Percentiles rank a stretch among this genome's conserved stretches.
Evolutionary conservation across 2,888 invertebrate genomes (phyloP).

Genomic region (Diloba caeruleocephala): DNA sequence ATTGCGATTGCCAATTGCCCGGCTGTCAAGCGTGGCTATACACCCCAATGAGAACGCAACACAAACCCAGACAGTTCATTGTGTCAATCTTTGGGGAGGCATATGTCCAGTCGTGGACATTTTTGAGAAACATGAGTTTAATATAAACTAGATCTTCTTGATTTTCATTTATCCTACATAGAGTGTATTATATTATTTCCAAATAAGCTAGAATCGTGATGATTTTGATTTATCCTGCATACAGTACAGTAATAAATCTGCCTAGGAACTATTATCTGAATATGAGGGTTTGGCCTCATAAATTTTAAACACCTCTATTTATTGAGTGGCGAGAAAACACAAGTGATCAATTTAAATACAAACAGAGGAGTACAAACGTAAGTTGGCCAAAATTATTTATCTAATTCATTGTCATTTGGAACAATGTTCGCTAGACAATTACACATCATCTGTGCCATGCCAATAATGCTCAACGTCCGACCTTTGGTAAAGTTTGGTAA

Average conservation of each 20-base stretch:
- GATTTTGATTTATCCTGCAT: slow-evolving; percentile 1
- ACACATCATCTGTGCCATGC: not conserved
- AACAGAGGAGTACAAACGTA: not conserved
- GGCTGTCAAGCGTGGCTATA: too few species aligned
- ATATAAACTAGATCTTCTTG: not conserved
- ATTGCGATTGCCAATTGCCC: too few species aligned
- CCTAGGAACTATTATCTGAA: not conserved
- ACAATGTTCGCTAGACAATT: not conserved
- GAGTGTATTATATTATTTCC: too few species aligned
- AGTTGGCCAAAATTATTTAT: not conserved
- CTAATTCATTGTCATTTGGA: not conserved
- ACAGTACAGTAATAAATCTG: slow-evolving; percentile 1
- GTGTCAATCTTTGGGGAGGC: too few species aligned
- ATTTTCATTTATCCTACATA: too few species aligned
- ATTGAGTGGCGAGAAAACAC: not conserved
- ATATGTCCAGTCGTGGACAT: too few species aligned
- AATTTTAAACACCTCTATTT: slow-evolving; percentile 2
- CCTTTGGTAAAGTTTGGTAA: not conserved
- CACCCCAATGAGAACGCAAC: too few species aligned
- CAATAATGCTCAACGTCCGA: slow-evolving; percentile 1
- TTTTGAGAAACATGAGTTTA: too few species aligned
- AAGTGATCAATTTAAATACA: not conserved
- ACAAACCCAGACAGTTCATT: too few species aligned
- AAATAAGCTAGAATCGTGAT: not conserved
- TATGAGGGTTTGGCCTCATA: not conserved